These are phyloP conservation scores for Hemichromis elongatus DNA, from an alignment of 2,113 vertebrate genomes.

Conservation along the genomic window DNA sequence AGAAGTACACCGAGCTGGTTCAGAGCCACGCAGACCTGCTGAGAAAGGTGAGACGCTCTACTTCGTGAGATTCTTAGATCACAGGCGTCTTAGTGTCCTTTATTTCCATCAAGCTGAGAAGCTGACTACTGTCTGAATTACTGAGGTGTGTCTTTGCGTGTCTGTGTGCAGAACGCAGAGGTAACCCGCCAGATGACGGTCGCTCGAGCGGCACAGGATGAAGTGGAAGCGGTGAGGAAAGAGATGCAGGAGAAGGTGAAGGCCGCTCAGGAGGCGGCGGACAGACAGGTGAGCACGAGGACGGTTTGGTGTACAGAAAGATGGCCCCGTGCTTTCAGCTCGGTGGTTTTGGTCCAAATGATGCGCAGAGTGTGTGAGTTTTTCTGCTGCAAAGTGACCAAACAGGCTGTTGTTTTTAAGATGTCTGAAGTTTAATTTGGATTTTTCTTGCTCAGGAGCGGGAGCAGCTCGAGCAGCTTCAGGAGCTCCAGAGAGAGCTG, in stretches of 20 bases:
- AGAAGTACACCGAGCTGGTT: conserved; percentile 94
- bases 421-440: not conserved
- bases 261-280: conserved; percentile 78
- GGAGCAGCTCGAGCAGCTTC: conserved; percentile 84
- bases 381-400: not conserved
- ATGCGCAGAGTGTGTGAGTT: not conserved
- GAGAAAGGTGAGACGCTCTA: conserved; percentile 79
- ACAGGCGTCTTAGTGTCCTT: not conserved
- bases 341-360: not conserved
- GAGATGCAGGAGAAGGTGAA: conserved; percentile 90
- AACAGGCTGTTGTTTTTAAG: not conserved
- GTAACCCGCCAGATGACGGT: conserved; percentile 90
- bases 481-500: conserved; percentile 83
- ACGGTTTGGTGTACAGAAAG: not conserved
- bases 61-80: not conserved
- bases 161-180: conserved; percentile 85
- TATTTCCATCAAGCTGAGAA: not conserved
- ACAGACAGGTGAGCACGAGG: conserved; percentile 76
- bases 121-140: not conserved
- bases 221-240: conserved; percentile 83
- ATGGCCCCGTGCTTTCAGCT: not conserved
- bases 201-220: conserved; percentile 84
- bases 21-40: conserved; percentile 93
- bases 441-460: conserved; percentile 69
- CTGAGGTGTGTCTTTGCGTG: not conserved